Percentiles rank a stretch among this genome's conserved stretches.
Conservation (phyloP, 2,113 vertebrate species). For the Mobula hypostoma region DNA sequence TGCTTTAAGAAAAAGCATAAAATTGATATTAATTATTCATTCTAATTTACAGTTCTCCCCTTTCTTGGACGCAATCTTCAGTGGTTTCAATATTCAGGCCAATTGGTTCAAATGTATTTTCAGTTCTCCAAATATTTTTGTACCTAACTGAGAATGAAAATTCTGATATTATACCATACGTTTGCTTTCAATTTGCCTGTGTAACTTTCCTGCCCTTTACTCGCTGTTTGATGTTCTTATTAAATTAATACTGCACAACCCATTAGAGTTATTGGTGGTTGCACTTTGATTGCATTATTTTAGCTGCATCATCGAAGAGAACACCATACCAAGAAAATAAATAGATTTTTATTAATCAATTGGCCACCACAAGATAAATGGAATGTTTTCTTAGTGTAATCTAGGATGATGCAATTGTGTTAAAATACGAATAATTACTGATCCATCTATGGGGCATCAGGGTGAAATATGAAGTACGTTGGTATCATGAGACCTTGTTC, state of each 20-base stretch:
- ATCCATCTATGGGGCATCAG: not conserved
- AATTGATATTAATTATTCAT: not conserved
- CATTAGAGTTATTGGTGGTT: not conserved
- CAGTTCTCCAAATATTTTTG: not conserved
- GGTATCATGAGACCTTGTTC: conserved; percentile 16
- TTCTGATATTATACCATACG: not conserved
- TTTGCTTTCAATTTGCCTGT: not conserved
- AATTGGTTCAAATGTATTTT: not conserved
- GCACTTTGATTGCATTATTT: not conserved
- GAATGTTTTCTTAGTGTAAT: not conserved
- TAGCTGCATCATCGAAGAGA: not conserved
- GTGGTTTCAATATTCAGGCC: not conserved
- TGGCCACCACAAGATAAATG: too few species aligned
- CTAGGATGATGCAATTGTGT: not conserved
- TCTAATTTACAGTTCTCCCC: not conserved
- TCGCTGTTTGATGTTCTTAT: not conserved
- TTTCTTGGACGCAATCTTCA: not conserved
- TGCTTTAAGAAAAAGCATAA: not conserved
- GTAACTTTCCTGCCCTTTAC: not conserved
- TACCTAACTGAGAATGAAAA: not conserved
- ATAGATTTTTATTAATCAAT: too few species aligned
- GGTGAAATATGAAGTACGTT: not conserved
- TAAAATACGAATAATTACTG: not conserved
- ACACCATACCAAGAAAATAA: not conserved
- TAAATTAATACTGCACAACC: too few species aligned